Conservation (phyloP, 2,113 vertebrate genomes). For the Pionites leucogaster region DNA sequence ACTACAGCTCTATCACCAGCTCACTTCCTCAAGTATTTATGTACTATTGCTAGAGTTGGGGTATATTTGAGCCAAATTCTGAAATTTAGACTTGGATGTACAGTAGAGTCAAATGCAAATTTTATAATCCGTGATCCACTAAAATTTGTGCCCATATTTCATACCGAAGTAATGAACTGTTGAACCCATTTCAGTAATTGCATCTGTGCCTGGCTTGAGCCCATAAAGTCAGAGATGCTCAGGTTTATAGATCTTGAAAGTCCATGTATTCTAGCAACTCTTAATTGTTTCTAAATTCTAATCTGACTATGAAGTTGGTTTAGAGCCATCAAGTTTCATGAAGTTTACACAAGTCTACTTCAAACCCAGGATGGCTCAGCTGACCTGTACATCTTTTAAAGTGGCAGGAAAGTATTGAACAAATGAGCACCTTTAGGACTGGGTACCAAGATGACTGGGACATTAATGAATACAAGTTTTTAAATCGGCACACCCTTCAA, state of each 20-base stretch:
- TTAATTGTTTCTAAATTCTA: background rate
- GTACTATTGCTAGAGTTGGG: background rate
- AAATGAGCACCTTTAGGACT: background rate
- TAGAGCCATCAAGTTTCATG: background rate
- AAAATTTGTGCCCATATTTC: background rate
- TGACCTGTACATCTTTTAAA: background rate
- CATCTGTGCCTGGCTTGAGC: background rate
- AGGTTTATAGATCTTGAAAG: background rate
- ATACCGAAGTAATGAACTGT: background rate
- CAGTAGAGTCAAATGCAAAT: background rate
- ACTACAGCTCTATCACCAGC: background rate
- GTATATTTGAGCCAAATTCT: background rate
- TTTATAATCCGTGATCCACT: background rate
- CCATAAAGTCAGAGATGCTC: background rate
- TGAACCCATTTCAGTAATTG: slow-evolving; percentile 4
- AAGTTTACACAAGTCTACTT: background rate
- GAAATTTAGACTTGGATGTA: background rate
- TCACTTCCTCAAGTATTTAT: background rate
- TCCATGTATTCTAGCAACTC: background rate
- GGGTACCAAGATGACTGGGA: background rate
- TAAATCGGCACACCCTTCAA: background rate
- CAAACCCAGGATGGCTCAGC: background rate
- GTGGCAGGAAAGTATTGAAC: background rate
- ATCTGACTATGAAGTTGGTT: background rate
- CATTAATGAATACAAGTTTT: background rate